Conservation (phyloP, 1,140 invertebrate species). For the Lepidurus couesii region DNA sequence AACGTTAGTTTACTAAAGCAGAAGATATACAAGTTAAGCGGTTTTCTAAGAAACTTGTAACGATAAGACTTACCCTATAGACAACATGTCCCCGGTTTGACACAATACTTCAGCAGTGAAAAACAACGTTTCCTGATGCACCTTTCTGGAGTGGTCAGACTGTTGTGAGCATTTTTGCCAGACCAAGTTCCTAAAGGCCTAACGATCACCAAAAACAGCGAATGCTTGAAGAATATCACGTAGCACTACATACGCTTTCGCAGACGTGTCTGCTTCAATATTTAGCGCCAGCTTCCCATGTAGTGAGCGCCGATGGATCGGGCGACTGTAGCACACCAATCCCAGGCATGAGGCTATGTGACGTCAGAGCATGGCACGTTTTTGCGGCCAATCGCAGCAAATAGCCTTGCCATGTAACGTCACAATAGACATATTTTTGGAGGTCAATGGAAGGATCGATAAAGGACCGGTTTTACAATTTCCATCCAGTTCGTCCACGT, state of each 20-base stretch:
- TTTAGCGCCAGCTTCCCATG: background rate
- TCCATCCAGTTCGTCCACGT: background rate
- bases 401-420: background rate
- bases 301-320: background rate
- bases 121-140: no score
- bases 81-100: no score
- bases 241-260: no score
- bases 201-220: no score
- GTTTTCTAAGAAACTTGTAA: background rate
- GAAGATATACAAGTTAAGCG: background rate
- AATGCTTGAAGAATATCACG: no score
- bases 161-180: no score
- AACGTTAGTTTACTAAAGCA: background rate
- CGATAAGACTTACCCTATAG: no score
- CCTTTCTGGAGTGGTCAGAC: no score
- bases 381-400: background rate
- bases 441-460: constrained; percentile 8
- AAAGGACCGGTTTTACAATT: background rate
- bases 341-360: constrained; percentile 17
- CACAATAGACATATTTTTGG: background rate
- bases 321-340: background rate
- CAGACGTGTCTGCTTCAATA: background rate
- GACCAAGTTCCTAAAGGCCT: no score
- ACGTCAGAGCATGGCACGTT: constrained; percentile 4
- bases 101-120: no score